These are phyloP conservation scores for Leptinotarsa tumamoca DNA, from an alignment of 2,888 invertebrate species.

Conservation along the genomic window DNA sequence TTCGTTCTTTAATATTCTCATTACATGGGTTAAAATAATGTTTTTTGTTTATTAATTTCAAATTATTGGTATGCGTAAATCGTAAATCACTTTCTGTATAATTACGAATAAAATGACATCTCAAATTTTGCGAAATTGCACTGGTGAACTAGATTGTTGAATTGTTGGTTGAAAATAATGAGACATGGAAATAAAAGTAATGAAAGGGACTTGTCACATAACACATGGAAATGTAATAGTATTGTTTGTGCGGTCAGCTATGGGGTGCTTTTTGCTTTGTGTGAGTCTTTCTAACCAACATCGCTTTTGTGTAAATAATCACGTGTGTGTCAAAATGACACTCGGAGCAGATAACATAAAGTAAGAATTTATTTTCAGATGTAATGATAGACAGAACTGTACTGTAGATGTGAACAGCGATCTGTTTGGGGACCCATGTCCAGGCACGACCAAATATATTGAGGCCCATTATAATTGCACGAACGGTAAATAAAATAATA, in stretches of 20 bases:
- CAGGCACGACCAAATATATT: constrained; percentile 72
- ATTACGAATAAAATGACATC: too few relatives aligned
- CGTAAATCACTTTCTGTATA: too few relatives aligned
- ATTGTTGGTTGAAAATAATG: too few relatives aligned
- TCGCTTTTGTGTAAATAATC: constrained; percentile 36
- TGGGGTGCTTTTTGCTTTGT: constrained; percentile 13
- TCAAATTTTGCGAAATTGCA: too few relatives aligned
- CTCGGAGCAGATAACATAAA: constrained; percentile 6
- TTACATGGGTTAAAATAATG: too few relatives aligned
- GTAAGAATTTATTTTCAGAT: constrained; percentile 62
- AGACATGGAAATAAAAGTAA: too few relatives aligned
- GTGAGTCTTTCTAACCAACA: constrained; percentile 21
- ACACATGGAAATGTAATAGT: not conserved
- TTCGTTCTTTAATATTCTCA: too few relatives aligned
- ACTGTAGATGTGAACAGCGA: constrained; percentile 61
- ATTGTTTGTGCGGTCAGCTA: constrained; percentile 4
- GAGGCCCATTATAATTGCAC: constrained; percentile 72
- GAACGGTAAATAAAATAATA: constrained; percentile 56
- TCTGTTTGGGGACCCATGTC: constrained; percentile 72
- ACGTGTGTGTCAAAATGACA: not conserved
- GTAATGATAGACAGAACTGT: constrained; percentile 60
- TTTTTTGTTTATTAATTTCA: too few relatives aligned
- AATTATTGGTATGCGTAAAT: too few relatives aligned
- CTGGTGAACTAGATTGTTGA: too few relatives aligned
- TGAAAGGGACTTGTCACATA: too few relatives aligned